Percentiles rank a stretch among this genome's conserved stretches.
Evolutionary conservation across 1,140 invertebrate genomes (phyloP).

Genomic region (Brachionus asplanchnoidis): DNA sequence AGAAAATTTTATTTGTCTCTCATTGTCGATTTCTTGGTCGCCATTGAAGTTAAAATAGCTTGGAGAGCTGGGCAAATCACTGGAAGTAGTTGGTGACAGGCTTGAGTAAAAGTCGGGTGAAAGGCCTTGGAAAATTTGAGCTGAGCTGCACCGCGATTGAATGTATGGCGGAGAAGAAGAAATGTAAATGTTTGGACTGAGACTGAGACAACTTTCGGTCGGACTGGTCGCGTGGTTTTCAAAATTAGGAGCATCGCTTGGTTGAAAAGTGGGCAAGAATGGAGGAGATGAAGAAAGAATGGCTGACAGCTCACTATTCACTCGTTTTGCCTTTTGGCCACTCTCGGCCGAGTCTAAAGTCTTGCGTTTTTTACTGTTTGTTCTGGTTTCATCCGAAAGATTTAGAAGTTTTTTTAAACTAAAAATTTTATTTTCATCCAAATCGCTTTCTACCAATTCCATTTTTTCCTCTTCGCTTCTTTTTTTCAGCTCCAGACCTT

Average conservation of each 20-base stretch:
- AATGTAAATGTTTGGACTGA: background rate
- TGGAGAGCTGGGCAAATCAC: background rate
- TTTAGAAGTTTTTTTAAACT: constrained; percentile 15
- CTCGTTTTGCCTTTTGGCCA: background rate
- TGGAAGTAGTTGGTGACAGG: background rate
- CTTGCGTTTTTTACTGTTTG: background rate
- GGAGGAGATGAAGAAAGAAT: background rate
- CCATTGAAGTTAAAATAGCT: constrained; percentile 11
- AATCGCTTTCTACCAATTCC: background rate
- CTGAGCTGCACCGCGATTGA: constrained; percentile 21
- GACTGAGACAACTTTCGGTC: constrained; percentile 13
- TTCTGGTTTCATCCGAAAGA: background rate
- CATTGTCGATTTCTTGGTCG: background rate
- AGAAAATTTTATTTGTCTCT: constrained; percentile 13
- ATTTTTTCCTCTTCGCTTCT: background rate
- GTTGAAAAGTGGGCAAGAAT: constrained; percentile 11
- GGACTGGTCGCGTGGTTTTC: constrained; percentile 16
- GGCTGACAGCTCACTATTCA: constrained; percentile 3
- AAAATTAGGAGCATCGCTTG: background rate
- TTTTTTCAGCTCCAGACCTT: background rate
- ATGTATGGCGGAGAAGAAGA: background rate
- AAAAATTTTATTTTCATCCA: background rate
- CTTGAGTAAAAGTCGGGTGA: background rate
- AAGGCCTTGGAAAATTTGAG: constrained; percentile 25
- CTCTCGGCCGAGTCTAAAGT: background rate